phyloP scores from a whole-genome alignment of 2,888 invertebrate species.

The Epinotia bilunana region DNA sequence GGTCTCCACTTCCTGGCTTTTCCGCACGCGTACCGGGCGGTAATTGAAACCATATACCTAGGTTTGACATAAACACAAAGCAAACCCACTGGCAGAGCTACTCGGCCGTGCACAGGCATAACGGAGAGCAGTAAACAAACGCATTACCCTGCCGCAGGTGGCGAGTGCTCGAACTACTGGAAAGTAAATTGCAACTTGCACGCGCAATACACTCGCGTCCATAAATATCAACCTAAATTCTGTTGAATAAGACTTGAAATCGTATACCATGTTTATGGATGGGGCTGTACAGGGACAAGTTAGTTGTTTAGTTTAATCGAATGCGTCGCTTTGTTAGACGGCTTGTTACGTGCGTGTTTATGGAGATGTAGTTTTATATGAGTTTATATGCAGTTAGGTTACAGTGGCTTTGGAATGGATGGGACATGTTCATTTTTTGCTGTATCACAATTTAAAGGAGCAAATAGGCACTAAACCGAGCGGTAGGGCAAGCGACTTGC shows the following conservation, averaged over 20 bases:
- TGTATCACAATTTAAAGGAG: too few species aligned
- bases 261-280: neutral
- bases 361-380: neutral
- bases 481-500: too few species aligned
- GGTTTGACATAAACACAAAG: neutral
- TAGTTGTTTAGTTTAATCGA: slow-evolving; percentile 24
- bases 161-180: slow-evolving; percentile 21
- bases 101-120: slow-evolving; percentile 24
- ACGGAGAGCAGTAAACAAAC: slow-evolving; percentile 25
- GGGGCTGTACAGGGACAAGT: slow-evolving; percentile 3
- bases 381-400: neutral
- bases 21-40: too few species aligned
- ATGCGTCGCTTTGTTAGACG: slow-evolving; percentile 23
- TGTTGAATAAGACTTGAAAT: neutral
- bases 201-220: neutral
- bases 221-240: neutral
- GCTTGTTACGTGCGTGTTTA: slow-evolving; percentile 14
- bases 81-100: neutral
- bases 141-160: slow-evolving; percentile 40
- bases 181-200: slow-evolving; percentile 36
- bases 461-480: too few species aligned
- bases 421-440: neutral
- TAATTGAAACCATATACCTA: too few species aligned
- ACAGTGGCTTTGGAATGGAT: neutral
- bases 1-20: too few species aligned